Conservation (phyloP, 2,113 vertebrate genomes). For the Crotophaga sulcirostris region DNA sequence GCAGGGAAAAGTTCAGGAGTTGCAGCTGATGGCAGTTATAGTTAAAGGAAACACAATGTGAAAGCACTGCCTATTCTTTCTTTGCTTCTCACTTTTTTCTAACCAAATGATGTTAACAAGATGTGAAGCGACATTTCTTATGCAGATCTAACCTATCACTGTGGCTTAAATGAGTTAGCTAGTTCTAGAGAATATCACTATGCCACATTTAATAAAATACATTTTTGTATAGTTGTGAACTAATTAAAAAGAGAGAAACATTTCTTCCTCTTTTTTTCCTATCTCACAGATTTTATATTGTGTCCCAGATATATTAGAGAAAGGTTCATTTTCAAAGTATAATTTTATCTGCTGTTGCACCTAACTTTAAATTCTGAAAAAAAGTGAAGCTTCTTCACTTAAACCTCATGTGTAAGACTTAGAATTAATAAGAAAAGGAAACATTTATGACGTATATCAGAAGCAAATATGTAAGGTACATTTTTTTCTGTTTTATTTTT, state of each 20-base stretch:
- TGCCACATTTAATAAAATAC: fast-evolving
- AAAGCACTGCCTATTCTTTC: background rate
- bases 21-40: background rate
- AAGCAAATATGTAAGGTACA: no score
- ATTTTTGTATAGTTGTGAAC: background rate
- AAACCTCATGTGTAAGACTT: background rate
- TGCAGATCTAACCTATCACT: background rate
- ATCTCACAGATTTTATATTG: background rate
- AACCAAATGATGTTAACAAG: background rate
- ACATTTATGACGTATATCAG: no score
- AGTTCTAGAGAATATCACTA: background rate
- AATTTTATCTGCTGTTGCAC: background rate
- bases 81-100: background rate
- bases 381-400: background rate
- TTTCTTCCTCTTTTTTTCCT: background rate
- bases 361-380: background rate
- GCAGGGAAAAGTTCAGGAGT: background rate
- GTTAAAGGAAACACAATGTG: background rate
- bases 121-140: background rate
- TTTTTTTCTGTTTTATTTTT: background rate
- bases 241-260: background rate
- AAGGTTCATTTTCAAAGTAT: background rate
- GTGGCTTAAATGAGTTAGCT: background rate
- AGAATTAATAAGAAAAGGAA: no score
- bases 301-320: background rate